Conservation (phyloP, 2,113 vertebrate genomes). For the Marmota flaviventris region DNA sequence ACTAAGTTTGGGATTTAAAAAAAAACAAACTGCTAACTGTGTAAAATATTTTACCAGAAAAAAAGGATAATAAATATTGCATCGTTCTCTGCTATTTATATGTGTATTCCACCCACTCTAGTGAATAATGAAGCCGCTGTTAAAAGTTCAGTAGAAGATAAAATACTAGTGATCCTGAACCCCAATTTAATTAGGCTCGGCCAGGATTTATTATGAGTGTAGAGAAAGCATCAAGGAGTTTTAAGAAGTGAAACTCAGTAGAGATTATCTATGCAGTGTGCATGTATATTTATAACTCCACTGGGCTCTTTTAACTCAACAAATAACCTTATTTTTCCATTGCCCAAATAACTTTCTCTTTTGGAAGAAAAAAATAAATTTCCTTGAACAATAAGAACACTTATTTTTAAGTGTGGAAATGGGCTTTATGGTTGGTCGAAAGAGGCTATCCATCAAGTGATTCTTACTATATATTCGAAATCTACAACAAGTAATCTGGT, state of each 20-base stretch:
- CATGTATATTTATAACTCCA: conserved; percentile 75
- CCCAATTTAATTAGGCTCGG: conserved; percentile 77
- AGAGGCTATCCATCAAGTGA: conserved; percentile 62
- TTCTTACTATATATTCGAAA: conserved; percentile 17
- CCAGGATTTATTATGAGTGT: conserved; percentile 66
- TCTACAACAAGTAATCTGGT: background rate
- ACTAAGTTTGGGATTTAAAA: conserved; percentile 46
- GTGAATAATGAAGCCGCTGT: conserved; percentile 73
- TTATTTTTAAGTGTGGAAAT: conserved; percentile 63
- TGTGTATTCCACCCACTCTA: conserved; percentile 50
- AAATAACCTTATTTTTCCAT: conserved; percentile 73
- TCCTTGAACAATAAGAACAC: conserved; percentile 60
- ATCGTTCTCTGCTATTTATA: conserved; percentile 65
- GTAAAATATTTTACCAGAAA: conserved; percentile 57
- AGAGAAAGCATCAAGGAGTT: conserved; percentile 30
- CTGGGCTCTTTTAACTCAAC: conserved; percentile 62
- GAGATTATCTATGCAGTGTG: conserved; percentile 70
- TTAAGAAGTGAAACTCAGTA: conserved; percentile 52
- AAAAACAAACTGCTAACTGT: conserved; percentile 5
- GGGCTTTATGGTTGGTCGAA: conserved; percentile 27
- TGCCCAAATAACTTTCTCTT: conserved; percentile 63
- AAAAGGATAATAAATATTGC: conserved; percentile 71
- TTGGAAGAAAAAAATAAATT: conserved; percentile 69
- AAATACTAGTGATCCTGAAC: conserved; percentile 70
- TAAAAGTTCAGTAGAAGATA: conserved; percentile 73